A percentile compares a stretch with the other conserved stretches of the same genome.
Evolutionary conservation across 2,797 vertebrate genomes (phyloP).

Genomic region (Anableps anableps): DNA sequence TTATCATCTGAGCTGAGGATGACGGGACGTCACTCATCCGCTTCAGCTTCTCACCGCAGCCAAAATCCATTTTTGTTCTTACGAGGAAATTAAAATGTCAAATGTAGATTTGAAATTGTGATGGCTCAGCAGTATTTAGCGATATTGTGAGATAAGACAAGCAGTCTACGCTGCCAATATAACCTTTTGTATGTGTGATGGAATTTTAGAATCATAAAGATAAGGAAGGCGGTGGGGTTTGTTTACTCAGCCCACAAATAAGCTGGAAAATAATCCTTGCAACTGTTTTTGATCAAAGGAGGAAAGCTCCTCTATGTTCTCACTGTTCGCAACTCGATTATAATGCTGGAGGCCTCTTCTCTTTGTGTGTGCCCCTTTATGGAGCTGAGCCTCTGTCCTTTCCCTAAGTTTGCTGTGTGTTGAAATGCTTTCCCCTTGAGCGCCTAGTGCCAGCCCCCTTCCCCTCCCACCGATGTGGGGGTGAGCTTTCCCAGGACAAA

Average conservation of each 20-base stretch:
- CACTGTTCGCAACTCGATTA: constrained; percentile 40
- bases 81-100: constrained; percentile 69
- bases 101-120: constrained; percentile 61
- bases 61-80: constrained; percentile 46
- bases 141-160: constrained; percentile 56
- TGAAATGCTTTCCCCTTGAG: constrained; percentile 73
- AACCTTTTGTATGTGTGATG: constrained; percentile 42
- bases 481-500: constrained; percentile 82
- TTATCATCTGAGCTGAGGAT: constrained; percentile 55
- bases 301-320: constrained; percentile 40
- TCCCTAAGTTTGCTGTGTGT: constrained; percentile 69
- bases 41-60: constrained; percentile 35
- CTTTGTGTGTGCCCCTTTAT: constrained; percentile 50
- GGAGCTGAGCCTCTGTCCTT: constrained; percentile 48
- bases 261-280: constrained; percentile 56
- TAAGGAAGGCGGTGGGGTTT: constrained; percentile 45
- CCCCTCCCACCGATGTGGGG: constrained; percentile 66
- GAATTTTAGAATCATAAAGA: constrained; percentile 46
- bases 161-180: background rate
- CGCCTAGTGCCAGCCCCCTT: constrained; percentile 66
- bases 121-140: constrained; percentile 45
- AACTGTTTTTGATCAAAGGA: constrained; percentile 54
- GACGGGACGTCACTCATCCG: constrained; percentile 55
- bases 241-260: constrained; percentile 44
- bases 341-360: constrained; percentile 58